Base-by-base conservation (phyloP, 2,888 invertebrate genomes). In the Oxystoma pomonae region DNA sequence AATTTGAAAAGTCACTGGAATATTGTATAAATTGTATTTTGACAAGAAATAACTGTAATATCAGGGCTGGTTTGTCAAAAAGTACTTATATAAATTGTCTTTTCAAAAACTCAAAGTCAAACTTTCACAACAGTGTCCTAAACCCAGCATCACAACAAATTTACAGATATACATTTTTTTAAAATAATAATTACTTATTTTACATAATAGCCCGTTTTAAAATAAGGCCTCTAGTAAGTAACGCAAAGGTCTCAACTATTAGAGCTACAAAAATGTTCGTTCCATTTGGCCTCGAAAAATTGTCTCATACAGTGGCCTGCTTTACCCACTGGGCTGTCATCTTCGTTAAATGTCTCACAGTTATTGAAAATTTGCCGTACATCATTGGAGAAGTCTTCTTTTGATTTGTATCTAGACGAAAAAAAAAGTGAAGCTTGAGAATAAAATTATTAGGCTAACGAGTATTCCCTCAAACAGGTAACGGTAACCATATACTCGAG, bases 261-360 rank as follows among this genome's bases (percentile, higher is more conserved):
- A 22, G 80, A 75, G 64, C 81, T 78, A 49, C 57, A 58, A 65
- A 82, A 83, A 71, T 89, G 81, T 77, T 92, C 92, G 68, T 87
- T 85, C 96, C 96, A 97, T 61, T 92, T 87, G 63, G 89, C 86
- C 78, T 96, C 94, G 80, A 98, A 98, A 85, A 93, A 96, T 79
- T 90, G 90, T 21, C 96, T 83, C 91, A 98, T 91, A 75, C 88
- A 89, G 80, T 96, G 96, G 0, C 98, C 98, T 16, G 98, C 97
- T 75, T 95, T 92, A 1, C 98, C 98, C 55, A 98, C 97, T 0
- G 96, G 96, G 71, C 96, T 96, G 81, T 98, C 96, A 79, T 98
- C 98, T 79, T 98, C 98, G 81, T 98, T 98, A 83, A 98, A 98
- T 61, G 93, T 92, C 79, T 96, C 96, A 81, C 98, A 98, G 83